phyloP scores from a whole-genome alignment of 2,888 invertebrate genomes.

The Agrotis ipsilon region DNA sequence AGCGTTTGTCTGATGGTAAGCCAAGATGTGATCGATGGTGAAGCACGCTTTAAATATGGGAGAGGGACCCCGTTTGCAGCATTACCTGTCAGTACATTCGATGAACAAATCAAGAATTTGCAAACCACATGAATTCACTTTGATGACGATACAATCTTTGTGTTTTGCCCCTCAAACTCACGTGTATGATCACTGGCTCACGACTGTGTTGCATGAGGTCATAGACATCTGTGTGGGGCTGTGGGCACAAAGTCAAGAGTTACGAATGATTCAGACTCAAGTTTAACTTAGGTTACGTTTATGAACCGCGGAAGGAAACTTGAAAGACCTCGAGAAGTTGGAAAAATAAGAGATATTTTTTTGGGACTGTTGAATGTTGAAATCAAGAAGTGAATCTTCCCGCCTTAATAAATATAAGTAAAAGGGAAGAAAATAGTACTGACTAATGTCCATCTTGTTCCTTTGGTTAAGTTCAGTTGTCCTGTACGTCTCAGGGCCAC shows the following conservation, averaged over 20 bases:
- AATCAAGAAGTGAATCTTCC: too few species aligned
- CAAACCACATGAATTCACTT: background rate
- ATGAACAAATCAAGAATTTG: background rate
- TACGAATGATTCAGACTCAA: constrained; percentile 38
- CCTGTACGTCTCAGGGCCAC: too few species aligned
- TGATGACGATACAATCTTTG: background rate
- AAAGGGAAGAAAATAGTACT: too few species aligned
- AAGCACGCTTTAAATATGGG: too few species aligned
- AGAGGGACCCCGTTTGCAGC: background rate
- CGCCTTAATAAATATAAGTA: too few species aligned
- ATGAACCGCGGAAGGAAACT: constrained; percentile 2
- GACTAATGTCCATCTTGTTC: too few species aligned
- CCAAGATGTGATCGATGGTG: too few species aligned
- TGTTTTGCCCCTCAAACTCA: constrained; percentile 7
- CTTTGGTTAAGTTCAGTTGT: too few species aligned
- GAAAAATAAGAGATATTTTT: too few species aligned
- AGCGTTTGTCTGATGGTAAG: too few species aligned
- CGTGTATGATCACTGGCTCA: constrained; percentile 18
- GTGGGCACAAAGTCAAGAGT: constrained; percentile 33
- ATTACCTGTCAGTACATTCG: background rate
- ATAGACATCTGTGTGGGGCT: constrained; percentile 35
- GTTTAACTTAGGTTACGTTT: background rate
- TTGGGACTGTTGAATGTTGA: too few species aligned
- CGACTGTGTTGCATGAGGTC: constrained; percentile 43
- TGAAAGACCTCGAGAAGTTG: background rate